phyloP scores from a whole-genome alignment of 2,797 vertebrate species.

The Hydrophis major region DNA sequence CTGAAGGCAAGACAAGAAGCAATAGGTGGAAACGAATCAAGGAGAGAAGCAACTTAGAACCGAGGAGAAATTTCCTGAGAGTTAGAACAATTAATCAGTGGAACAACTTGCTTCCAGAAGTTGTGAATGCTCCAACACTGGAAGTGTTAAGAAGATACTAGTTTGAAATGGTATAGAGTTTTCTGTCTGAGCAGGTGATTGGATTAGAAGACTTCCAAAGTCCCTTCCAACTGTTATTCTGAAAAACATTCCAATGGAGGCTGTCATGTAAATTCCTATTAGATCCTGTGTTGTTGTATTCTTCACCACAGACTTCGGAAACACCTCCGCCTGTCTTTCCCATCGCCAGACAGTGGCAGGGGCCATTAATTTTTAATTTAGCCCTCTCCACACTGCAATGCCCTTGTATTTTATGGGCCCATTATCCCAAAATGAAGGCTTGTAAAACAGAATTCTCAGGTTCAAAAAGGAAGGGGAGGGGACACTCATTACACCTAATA shows the following conservation, averaged over 20 bases:
- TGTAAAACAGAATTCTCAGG: conserved; percentile 65
- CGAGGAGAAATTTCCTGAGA: too few species aligned
- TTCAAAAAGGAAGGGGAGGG: conserved; percentile 27
- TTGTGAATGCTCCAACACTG: not conserved
- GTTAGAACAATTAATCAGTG: too few species aligned
- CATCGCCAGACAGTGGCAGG: conserved; percentile 52
- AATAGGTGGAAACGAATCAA: not conserved
- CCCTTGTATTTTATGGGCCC: conserved; percentile 63
- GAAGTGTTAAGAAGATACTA: not conserved
- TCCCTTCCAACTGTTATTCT: not conserved
- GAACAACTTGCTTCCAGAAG: not conserved
- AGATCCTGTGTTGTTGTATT: not conserved
- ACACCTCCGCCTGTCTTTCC: conserved; percentile 22
- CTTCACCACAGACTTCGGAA: not conserved
- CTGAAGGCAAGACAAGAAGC: too few species aligned
- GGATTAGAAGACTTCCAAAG: not conserved
- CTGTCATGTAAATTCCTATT: not conserved
- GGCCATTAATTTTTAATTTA: conserved; percentile 74
- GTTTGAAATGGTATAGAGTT: not conserved
- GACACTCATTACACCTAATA: conserved; percentile 37
- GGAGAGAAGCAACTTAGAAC: too few species aligned
- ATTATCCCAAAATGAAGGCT: conserved; percentile 60
- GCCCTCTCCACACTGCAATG: conserved; percentile 53
- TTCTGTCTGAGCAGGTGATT: not conserved
- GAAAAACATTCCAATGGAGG: not conserved